Base-by-base conservation (phyloP, 1,140 invertebrate genomes). In the Saccostrea glomerata region DNA sequence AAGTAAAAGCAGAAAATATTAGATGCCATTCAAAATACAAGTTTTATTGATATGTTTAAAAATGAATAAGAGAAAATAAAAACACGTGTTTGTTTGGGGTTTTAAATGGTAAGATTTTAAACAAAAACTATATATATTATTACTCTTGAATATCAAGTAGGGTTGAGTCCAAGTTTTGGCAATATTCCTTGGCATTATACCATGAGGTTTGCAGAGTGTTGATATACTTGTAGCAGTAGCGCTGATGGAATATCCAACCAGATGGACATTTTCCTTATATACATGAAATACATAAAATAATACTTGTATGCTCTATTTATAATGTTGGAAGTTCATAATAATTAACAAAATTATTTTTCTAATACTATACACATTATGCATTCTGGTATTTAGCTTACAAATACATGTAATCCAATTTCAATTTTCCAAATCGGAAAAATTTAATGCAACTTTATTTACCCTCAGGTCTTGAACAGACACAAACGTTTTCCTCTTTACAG, bases 241-340 rank as follows among this genome's bases (percentile, higher is more conserved):
- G 70, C 70, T 77, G 70, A 17, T 77, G 70, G 70, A 77, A 77
- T 77, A 77, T 30, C 70, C 70, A 77, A 4, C 70, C 70, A 30
- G 30, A 13, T 25, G 70, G 70, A 77, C 70, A 77, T 6, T 30
- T 77, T 12, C 70, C 70, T 77, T 17, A 15, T 36, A 77, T 13
- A 13, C 13, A 30, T 77, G 70, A 73, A 25, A 73, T 15, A 30
- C 11, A 25, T 77, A 36, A 0, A 30, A 25, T n/a, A 20, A 20
- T n/a, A 63, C 20, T 20, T 20, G 60, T 23, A 23, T 20, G 17
- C 2, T 23, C 23, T 36, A 36, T 36, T 36, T 36, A 36, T 36
- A 36, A 36, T 36, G 30, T 36, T 36, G 30, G 25, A 23, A 9
- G 23, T 23, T 7, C 0, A 73, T 23, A 30, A 25, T 73, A 12